Percentiles rank a stretch among this genome's conserved stretches.
Conservation (phyloP, 2,888 invertebrate genomes). For the Ptychoptera albimana region DNA sequence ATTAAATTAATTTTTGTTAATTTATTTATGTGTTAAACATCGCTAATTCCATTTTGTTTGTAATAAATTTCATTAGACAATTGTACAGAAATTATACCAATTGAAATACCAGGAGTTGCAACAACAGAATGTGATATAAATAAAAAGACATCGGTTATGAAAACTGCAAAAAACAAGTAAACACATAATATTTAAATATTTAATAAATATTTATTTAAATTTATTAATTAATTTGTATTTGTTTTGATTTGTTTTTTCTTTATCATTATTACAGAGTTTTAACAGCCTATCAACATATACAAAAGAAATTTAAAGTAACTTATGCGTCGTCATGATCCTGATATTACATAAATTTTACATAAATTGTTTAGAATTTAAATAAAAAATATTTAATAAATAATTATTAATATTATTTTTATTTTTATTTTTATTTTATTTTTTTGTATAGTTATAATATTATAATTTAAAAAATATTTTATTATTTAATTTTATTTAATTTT, state of each 20-base stretch:
- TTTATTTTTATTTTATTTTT: no score
- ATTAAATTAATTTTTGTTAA: slow-evolving; percentile 9
- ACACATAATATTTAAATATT: not conserved
- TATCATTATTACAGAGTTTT: slow-evolving; percentile 40
- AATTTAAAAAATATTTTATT: no score
- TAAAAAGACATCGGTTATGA: slow-evolving; percentile 28
- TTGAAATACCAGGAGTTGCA: slow-evolving; percentile 24
- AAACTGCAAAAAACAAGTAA: slow-evolving; percentile 28
- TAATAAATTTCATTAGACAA: no score
- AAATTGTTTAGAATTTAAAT: no score
- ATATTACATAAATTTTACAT: no score
- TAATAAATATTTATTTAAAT: not conserved
- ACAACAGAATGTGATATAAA: slow-evolving; percentile 16
- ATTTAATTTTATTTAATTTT: no score
- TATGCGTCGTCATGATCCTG: slow-evolving; percentile 33
- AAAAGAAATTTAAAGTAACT: slow-evolving; percentile 52
- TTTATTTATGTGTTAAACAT: no score
- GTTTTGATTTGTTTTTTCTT: slow-evolving; percentile 16
- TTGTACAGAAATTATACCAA: slow-evolving; percentile 28
- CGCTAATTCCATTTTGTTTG: no score
- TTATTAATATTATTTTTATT: no score
- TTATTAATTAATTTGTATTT: not conserved
- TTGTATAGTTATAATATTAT: no score
- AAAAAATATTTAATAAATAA: no score
- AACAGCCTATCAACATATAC: slow-evolving; percentile 53